phyloP scores from a whole-genome alignment of 2,113 vertebrate genomes.

The Hippocampus comes region DNA sequence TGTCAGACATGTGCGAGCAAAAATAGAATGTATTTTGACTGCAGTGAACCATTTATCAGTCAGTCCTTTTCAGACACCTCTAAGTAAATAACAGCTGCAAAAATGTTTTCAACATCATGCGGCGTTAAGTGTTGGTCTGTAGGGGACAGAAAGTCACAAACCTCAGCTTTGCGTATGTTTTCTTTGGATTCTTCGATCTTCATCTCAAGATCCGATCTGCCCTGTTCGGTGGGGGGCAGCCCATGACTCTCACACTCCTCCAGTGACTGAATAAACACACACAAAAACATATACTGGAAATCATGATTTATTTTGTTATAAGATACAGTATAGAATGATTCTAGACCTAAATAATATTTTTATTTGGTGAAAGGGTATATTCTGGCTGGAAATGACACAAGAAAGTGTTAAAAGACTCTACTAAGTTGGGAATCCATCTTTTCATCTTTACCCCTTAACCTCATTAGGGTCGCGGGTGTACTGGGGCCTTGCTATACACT shows the following conservation, averaged over 20 bases:
- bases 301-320: neutral
- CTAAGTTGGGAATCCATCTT: neutral
- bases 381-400: neutral
- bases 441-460: neutral
- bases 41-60: neutral
- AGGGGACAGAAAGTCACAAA: slow-evolving; percentile 22
- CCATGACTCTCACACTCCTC: slow-evolving; percentile 90
- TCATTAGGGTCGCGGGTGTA: too few species aligned
- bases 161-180: slow-evolving; percentile 94
- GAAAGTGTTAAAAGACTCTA: neutral
- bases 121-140: neutral
- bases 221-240: slow-evolving; percentile 82
- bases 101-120: neutral
- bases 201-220: slow-evolving; percentile 86
- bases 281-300: slow-evolving; percentile 11
- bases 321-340: too few species aligned
- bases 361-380: neutral
- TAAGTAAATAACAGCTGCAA: neutral
- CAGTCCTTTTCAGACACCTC: neutral
- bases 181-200: slow-evolving; percentile 93
- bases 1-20: slow-evolving; percentile 34
- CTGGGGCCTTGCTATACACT: too few species aligned
- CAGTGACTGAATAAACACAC: slow-evolving; percentile 72
- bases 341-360: neutral
- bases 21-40: neutral